phyloP scores from a whole-genome alignment of 2,888 invertebrate genomes.

The Alcis repandata region DNA sequence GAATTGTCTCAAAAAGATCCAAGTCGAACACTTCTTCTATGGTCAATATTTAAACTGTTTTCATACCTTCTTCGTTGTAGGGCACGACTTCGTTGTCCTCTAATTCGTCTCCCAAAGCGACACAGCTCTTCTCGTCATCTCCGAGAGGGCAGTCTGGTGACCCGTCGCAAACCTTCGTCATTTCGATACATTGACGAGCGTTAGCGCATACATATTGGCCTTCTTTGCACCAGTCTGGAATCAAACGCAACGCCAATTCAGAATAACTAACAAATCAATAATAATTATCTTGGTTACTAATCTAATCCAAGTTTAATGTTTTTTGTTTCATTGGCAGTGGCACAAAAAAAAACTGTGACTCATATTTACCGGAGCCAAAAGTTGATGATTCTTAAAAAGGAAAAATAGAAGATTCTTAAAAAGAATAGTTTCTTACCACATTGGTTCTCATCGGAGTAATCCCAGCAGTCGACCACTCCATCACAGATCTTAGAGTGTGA shows the following conservation, averaged over 20 bases:
- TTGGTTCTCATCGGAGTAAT: constrained; percentile 91
- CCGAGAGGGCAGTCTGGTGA: constrained; percentile 90
- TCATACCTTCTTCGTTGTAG: constrained; percentile 87
- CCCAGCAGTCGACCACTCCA: constrained; percentile 93
- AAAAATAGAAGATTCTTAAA: too few relatives aligned
- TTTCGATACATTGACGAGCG: constrained; percentile 89
- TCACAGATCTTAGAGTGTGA: constrained; percentile 92
- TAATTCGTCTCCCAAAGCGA: constrained; percentile 87
- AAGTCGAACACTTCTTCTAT: too few relatives aligned
- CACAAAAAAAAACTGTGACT: too few relatives aligned
- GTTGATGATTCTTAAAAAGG: too few relatives aligned
- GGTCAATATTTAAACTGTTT: too few relatives aligned
- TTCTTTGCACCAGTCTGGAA: constrained; percentile 90
- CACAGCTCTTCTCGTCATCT: constrained; percentile 92
- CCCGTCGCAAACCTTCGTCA: constrained; percentile 90
- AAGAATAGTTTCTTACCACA: constrained; percentile 86
- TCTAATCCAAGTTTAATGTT: too few relatives aligned
- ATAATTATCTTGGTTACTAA: neutral
- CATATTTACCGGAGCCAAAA: too few relatives aligned
- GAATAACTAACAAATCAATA: neutral
- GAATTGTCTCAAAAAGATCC: too few relatives aligned
- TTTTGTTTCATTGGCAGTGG: too few relatives aligned
- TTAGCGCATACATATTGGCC: constrained; percentile 92
- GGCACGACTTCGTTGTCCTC: constrained; percentile 86
- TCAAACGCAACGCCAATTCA: neutral